Evolutionary conservation across 2,888 invertebrate genomes (phyloP).

Genomic region (Halictus quadricinctus): DNA sequence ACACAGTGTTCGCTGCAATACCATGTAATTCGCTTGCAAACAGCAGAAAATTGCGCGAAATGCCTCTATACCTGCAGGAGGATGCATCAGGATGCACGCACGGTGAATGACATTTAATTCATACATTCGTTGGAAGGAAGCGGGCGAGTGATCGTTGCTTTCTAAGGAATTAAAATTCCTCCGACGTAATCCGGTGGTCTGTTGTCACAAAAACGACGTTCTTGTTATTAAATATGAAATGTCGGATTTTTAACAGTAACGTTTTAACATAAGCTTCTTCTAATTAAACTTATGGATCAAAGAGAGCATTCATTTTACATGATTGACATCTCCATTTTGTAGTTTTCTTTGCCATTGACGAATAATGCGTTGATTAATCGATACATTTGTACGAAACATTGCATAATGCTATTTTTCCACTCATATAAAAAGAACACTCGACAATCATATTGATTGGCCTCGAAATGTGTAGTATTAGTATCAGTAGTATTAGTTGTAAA

Average conservation of each 20-base stretch:
- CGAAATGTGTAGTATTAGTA: no score
- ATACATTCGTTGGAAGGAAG: slow-evolving; percentile 27
- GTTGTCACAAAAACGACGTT: slow-evolving; percentile 31
- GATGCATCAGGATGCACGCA: slow-evolving; percentile 9
- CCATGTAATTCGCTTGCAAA: slow-evolving; percentile 16
- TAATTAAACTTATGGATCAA: no score
- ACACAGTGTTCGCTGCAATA: slow-evolving; percentile 12
- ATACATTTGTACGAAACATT: no score
- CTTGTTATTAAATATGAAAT: not conserved
- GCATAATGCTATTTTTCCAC: no score
- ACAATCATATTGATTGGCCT: not conserved
- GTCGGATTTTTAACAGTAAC: not conserved
- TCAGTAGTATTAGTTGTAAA: no score
- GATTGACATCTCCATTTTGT: not conserved
- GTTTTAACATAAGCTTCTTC: not conserved
- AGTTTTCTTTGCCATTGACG: not conserved
- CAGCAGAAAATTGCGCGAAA: slow-evolving; percentile 27
- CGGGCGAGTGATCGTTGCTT: slow-evolving; percentile 29
- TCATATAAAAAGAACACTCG: not conserved
- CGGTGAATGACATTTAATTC: slow-evolving; percentile 45
- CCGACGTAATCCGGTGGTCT: slow-evolving; percentile 3
- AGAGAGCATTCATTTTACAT: no score
- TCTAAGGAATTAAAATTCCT: slow-evolving; percentile 37
- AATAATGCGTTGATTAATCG: no score
- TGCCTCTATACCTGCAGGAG: not conserved